Conservation (phyloP, 2,113 vertebrate species). For the Benthochromis sp. region DNA sequence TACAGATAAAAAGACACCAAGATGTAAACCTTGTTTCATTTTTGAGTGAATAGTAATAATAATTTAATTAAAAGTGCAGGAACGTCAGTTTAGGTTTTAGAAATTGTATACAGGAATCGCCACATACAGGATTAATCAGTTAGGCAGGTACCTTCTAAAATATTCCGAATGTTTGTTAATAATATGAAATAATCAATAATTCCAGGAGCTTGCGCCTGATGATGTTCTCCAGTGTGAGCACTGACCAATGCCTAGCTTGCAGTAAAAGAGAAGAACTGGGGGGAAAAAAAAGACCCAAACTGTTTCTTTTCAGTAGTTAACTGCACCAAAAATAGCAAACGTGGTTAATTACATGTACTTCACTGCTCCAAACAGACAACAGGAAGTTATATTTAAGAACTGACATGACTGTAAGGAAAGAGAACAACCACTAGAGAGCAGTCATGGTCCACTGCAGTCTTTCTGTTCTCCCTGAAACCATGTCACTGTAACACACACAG, state of each 20-base stretch:
- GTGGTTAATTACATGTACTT: not conserved
- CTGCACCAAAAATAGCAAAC: not conserved
- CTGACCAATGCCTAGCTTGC: not conserved
- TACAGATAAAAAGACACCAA: not conserved
- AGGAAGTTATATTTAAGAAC: not conserved
- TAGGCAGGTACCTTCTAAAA: not conserved
- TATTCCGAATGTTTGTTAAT: not conserved
- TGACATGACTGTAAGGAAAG: not conserved
- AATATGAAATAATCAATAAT: not conserved
- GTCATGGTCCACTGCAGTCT: not conserved
- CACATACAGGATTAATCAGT: not conserved
- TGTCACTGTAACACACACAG: not conserved
- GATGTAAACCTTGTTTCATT: not conserved
- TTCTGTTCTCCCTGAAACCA: not conserved
- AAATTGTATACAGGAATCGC: not conserved
- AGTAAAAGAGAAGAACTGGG: not conserved
- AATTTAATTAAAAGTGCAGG: not conserved
- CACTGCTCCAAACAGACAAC: not conserved
- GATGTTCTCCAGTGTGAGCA: not conserved
- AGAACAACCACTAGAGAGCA: conserved; percentile 35
- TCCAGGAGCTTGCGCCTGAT: not conserved
- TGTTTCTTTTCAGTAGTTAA: not conserved
- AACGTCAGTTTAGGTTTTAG: not conserved
- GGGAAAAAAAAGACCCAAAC: not conserved
- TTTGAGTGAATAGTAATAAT: not conserved